phyloP scores from a whole-genome alignment of 2,888 invertebrate species.

The Ormia ochracea region DNA sequence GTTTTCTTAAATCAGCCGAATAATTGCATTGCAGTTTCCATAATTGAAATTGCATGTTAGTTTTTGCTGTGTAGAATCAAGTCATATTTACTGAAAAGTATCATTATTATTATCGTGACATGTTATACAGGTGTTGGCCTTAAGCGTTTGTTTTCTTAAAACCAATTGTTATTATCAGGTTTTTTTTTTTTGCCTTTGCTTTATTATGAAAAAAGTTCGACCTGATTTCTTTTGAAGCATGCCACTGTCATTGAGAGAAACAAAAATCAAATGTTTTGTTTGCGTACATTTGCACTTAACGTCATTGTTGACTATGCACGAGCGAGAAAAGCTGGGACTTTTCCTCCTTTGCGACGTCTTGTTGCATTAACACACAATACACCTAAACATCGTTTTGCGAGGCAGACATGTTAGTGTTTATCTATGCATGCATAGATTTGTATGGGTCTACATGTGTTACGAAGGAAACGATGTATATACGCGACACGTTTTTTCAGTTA shows the following conservation, averaged over 20 bases:
- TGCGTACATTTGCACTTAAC: constrained; percentile 22
- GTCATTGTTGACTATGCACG: neutral
- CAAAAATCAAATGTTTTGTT: neutral
- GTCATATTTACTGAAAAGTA: too few species aligned
- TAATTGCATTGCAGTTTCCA: too few species aligned
- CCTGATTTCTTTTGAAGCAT: constrained; percentile 1
- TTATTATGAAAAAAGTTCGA: constrained; percentile 5
- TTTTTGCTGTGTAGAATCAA: too few species aligned
- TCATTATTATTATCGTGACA: too few species aligned
- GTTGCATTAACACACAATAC: constrained; percentile 55
- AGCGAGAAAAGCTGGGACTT: neutral
- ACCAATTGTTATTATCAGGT: neutral
- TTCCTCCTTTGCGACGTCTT: constrained; percentile 27
- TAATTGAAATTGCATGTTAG: too few species aligned
- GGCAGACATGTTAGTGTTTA: too few species aligned
- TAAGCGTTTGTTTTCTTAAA: constrained; percentile 8
- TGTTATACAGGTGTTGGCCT: neutral
- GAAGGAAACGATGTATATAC: too few species aligned
- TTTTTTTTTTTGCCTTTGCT: neutral
- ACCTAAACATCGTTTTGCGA: neutral
- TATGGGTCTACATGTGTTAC: too few species aligned
- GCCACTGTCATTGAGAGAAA: neutral
- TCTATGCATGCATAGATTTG: too few species aligned
- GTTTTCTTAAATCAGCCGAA: too few species aligned
- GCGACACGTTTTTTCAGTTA: too few species aligned